Conservation (phyloP, 2,113 vertebrate genomes). For the Ibidorhyncha struthersii region DNA sequence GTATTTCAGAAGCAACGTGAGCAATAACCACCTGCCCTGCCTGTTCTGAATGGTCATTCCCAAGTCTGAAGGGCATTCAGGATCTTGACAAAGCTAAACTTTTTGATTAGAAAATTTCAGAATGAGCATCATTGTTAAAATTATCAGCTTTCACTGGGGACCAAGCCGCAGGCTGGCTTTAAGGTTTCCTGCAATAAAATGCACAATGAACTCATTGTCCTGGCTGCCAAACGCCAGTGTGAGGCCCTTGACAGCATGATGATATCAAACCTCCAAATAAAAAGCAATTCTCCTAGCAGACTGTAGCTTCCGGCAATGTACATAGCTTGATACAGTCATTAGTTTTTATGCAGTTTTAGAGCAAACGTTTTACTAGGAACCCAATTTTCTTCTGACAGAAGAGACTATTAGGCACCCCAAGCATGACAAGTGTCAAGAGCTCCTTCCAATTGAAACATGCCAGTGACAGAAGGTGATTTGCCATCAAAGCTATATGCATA, state of each 20-base stretch:
- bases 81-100: not conserved
- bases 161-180: not conserved
- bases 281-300: slow-evolving; percentile 66
- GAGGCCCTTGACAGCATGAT: slow-evolving; percentile 47
- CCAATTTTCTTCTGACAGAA: slow-evolving; percentile 73
- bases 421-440: slow-evolving; percentile 59
- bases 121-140: slow-evolving; percentile 29
- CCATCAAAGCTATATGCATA: not conserved
- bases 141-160: slow-evolving; percentile 26
- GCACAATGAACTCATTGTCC: slow-evolving; percentile 23
- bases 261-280: slow-evolving; percentile 69
- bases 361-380: slow-evolving; percentile 75
- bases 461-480: slow-evolving; percentile 31
- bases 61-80: slow-evolving; percentile 37
- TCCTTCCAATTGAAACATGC: slow-evolving; percentile 41
- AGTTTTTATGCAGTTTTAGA: slow-evolving; percentile 77
- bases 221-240: slow-evolving; percentile 15
- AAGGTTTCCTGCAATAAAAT: slow-evolving; percentile 41
- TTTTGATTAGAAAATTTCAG: slow-evolving; percentile 47
- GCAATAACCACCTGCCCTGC: not conserved
- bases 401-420: slow-evolving; percentile 67
- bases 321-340: slow-evolving; percentile 69
- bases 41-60: not conserved
- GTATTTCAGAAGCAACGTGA: not conserved
- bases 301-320: slow-evolving; percentile 64